These are phyloP conservation scores for Sinonovacula constricta DNA, from an alignment of 1,140 invertebrate species.

Conservation along the genomic window DNA sequence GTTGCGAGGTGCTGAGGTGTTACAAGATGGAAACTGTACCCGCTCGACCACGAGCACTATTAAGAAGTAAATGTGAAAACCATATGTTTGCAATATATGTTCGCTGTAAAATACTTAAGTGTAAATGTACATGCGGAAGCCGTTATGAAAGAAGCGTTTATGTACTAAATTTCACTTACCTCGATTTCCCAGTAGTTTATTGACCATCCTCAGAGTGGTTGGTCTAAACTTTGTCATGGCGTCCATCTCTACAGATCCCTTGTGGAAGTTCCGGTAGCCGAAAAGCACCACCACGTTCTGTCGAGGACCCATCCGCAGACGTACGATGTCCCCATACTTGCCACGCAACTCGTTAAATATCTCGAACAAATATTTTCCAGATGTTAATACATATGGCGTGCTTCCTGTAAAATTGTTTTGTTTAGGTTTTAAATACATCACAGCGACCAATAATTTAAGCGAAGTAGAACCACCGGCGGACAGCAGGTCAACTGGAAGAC, in stretches of 20 bases:
- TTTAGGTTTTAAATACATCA: too few species aligned
- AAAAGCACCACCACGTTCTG: slow-evolving; percentile 46
- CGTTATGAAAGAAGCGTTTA: not conserved
- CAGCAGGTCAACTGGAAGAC: too few species aligned
- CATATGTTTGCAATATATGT: not conserved
- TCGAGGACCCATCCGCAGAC: slow-evolving; percentile 29
- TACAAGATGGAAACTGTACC: not conserved
- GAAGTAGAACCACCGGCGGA: too few species aligned
- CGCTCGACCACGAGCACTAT: not conserved
- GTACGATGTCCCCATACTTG: slow-evolving; percentile 51
- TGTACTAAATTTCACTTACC: slow-evolving; percentile 22
- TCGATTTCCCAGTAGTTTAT: slow-evolving; percentile 49
- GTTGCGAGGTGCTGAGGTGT: too few species aligned
- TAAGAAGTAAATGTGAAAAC: not conserved
- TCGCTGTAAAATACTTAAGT: not conserved
- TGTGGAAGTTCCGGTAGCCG: slow-evolving; percentile 40
- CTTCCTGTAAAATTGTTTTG: slow-evolving; percentile 14
- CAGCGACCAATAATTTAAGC: too few species aligned
- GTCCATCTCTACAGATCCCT: slow-evolving; percentile 43
- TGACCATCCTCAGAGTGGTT: slow-evolving; percentile 18
- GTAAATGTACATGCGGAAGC: not conserved
- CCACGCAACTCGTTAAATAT: slow-evolving; percentile 21
- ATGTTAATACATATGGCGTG: not conserved
- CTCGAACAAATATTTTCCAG: not conserved
- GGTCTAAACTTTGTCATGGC: slow-evolving; percentile 45